Evolutionary conservation across 2,113 vertebrate genomes (phyloP).

Genomic region (Ciconia stormi): DNA sequence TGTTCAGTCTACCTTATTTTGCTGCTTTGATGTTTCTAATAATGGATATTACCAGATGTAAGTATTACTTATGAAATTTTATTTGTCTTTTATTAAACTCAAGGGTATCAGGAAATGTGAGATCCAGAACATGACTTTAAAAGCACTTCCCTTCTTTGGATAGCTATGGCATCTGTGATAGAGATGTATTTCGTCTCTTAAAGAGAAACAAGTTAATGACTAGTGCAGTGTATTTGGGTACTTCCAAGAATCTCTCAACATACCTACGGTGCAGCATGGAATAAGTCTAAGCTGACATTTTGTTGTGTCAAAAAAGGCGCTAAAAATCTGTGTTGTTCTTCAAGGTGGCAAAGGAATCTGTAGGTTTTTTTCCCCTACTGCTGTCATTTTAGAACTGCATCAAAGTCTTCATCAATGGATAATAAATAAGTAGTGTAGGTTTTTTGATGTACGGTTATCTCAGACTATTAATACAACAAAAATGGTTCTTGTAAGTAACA

Average conservation of each 20-base stretch:
- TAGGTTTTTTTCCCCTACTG: not conserved
- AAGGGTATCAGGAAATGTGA: not conserved
- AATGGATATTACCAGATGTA: not conserved
- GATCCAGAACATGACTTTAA: not conserved
- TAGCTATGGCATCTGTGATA: not conserved
- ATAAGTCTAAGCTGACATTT: not conserved
- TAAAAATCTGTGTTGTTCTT: conserved; percentile 15
- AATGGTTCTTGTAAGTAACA: not conserved
- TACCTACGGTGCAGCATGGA: not conserved
- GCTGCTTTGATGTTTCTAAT: not conserved
- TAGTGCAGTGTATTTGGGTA: not conserved
- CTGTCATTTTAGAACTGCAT: conserved; percentile 67
- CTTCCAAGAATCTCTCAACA: not conserved
- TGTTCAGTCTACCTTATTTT: not conserved
- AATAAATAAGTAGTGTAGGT: not conserved
- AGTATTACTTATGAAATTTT: not conserved
- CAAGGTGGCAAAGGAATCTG: not conserved
- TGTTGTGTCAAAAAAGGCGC: not conserved
- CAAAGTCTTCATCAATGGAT: conserved; percentile 79
- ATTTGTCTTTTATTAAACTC: not conserved
- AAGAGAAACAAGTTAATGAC: not conserved
- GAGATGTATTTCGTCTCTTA: not conserved
- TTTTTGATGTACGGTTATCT: not conserved
- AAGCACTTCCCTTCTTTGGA: not conserved
- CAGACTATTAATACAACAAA: not conserved